Evolutionary conservation across 2,113 vertebrate genomes (phyloP).

Genomic region (Pitta sordida): DNA sequence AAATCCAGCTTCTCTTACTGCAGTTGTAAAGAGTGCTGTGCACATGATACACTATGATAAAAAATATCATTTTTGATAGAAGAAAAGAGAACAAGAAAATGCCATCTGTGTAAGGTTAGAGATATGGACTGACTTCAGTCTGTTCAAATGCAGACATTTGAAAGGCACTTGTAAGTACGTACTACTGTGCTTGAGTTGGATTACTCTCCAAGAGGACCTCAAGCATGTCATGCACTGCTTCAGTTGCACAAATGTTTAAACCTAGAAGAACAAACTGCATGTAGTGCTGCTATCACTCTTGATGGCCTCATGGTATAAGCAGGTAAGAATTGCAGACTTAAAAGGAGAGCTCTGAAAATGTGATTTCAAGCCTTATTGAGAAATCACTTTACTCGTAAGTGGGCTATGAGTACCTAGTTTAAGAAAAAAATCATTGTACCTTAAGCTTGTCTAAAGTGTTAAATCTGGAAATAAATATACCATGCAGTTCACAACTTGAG

Average conservation of each 20-base stretch:
- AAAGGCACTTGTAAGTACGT: not conserved
- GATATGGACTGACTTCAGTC: not conserved
- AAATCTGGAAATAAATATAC: not conserved
- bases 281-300: not conserved
- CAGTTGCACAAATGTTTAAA: not conserved
- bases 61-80: not conserved
- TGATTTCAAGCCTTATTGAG: not conserved
- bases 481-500: not conserved
- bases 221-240: not conserved
- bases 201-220: not conserved
- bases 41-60: not conserved
- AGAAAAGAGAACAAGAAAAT: not conserved
- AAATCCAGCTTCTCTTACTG: not conserved
- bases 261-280: not conserved
- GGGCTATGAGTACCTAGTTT: not conserved
- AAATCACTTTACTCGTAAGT: not conserved
- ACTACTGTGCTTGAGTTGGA: not conserved
- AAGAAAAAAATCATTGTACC: not conserved
- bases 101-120: not conserved
- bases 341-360: not conserved
- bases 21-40: not conserved
- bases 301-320: not conserved
- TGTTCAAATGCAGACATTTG: not conserved
- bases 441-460: not conserved
- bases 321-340: not conserved